Evolutionary conservation across 2,113 vertebrate genomes (phyloP).

Genomic region (Strix aluco): DNA sequence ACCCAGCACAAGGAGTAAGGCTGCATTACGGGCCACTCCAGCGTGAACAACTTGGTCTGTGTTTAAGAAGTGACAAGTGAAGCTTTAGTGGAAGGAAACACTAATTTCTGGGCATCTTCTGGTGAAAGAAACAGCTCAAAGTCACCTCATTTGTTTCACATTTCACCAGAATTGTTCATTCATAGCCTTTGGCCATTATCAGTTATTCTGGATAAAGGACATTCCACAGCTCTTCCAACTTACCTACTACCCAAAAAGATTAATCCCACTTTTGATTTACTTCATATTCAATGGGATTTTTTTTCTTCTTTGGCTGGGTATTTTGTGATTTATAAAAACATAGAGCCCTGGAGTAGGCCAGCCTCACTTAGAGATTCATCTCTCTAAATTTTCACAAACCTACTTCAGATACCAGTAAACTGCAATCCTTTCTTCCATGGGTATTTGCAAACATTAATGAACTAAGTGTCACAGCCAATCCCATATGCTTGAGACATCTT

Average conservation of each 20-base stretch:
- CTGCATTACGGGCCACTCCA: not conserved
- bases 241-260: not conserved
- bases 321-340: not conserved
- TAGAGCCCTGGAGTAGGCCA: not conserved
- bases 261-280: not conserved
- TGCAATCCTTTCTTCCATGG: not conserved
- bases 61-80: not conserved
- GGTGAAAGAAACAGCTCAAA: not conserved
- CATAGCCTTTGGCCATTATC: not conserved
- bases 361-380: not conserved
- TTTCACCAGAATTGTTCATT: not conserved
- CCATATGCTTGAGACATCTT: not conserved
- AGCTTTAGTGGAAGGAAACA: not conserved
- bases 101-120: not conserved
- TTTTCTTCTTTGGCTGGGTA: not conserved
- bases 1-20: not conserved
- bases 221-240: not conserved
- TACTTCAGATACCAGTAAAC: not conserved
- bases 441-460: conserved; percentile 22
- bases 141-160: not conserved
- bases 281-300: not conserved
- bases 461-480: not conserved
- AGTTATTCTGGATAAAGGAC: not conserved
- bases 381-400: not conserved
- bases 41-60: not conserved